Evolutionary conservation across 1,140 invertebrate genomes (phyloP), one percentile per base, ranked within the genome.

Genomic region (Agrilus planipennis): DNA sequence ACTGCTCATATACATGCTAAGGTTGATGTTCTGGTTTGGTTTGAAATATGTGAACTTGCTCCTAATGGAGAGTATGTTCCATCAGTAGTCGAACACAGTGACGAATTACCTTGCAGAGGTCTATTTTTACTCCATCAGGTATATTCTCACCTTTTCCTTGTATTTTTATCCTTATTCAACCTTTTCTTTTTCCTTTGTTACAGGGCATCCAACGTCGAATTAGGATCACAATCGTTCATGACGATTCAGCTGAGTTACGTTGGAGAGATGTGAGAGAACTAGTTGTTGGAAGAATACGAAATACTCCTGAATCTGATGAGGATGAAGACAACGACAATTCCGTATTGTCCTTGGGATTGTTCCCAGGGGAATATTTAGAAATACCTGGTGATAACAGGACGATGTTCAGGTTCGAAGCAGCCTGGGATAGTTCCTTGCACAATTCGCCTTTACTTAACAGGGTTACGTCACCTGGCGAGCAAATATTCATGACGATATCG

Each of bases 381-480:
- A 75, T 87, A 47, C 79, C 77, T 34, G 87, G 89, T 22, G 93
- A 98, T 64, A 91, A 97, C 56, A 75, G 92, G 42, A 79, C 80
- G 19, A 89, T 94, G 64, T 95, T 89, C 63, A 72, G 94, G 52
- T 99, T 99, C 60, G 96, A 99, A 69, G 96, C 94, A 1, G 93
- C 95, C 1, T 99, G 96, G 96, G 96, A 99, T 63, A 94, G 89
- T 54, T 98, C 94, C 27, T 72, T 99, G 35, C 96, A 99, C 65
- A 98, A 98, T 60, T 98, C 94, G 1, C 70, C 82, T 1, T 68
- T 99, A 14, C 75, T 99, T 19, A 99, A 99, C 68, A 70, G 92
- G 46, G 90, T 97, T 1, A 96, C 94, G n/a, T 80, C 89, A 12
- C 83, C 83, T 49, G 90, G 91, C 18, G 94, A 99, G 64, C 89